Evolutionary conservation across 2,113 vertebrate genomes (phyloP).

Genomic region (Varanus salvator): DNA sequence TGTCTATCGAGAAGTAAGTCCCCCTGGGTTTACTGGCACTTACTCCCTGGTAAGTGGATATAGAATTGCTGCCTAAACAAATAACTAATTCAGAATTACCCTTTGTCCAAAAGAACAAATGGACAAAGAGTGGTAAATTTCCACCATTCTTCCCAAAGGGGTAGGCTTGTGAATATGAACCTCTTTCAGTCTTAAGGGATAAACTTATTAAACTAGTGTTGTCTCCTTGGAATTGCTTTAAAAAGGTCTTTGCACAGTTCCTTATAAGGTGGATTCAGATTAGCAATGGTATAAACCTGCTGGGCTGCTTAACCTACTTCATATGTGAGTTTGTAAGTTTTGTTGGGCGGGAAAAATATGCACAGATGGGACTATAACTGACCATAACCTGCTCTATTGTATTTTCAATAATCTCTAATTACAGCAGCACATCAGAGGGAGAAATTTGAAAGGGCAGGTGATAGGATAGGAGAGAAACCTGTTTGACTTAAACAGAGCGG

Average conservation of each 20-base stretch:
- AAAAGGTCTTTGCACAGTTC: slow-evolving; percentile 1
- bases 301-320: slow-evolving; percentile 56
- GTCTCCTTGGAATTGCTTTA: slow-evolving; percentile 21
- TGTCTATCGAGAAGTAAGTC: too few species aligned
- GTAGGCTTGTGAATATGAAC: slow-evolving; percentile 54
- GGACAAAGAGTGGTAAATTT: slow-evolving; percentile 66
- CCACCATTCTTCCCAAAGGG: slow-evolving; percentile 56
- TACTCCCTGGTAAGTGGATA: too few species aligned
- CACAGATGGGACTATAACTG: slow-evolving; percentile 95
- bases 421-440: slow-evolving; percentile 86
- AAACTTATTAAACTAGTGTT: slow-evolving; percentile 5
- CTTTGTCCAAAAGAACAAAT: slow-evolving; percentile 69
- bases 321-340: slow-evolving; percentile 66
- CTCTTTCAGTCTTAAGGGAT: slow-evolving; percentile 45
- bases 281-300: slow-evolving; percentile 58
- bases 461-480: slow-evolving; percentile 96
- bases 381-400: slow-evolving; percentile 94
- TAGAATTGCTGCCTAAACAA: not conserved
- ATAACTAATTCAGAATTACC: slow-evolving; percentile 45
- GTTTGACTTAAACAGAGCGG: slow-evolving; percentile 90
- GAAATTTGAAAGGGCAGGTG: slow-evolving; percentile 92
- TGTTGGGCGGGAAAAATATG: slow-evolving; percentile 77
- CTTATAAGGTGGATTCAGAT: slow-evolving; percentile 54
- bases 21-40: too few species aligned
- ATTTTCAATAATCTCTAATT: slow-evolving; percentile 96